Base-by-base conservation (phyloP, 2,888 invertebrate species). In the Germaria angustata region DNA sequence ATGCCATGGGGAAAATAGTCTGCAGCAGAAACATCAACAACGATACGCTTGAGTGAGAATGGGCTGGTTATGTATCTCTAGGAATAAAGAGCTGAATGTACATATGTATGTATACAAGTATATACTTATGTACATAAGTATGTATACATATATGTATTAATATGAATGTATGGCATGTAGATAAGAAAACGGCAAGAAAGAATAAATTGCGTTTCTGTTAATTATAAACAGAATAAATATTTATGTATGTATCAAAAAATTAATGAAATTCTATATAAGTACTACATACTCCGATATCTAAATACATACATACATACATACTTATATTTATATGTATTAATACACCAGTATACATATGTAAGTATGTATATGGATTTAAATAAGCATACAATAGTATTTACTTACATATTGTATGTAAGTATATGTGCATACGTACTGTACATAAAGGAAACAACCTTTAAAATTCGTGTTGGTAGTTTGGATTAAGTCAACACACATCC, bases 391-490 rank as follows among this genome's bases (percentile, higher is more conserved):
- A n/a, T n/a, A n/a, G n/a, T n/a, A n/a, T n/a, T n/a, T n/a, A n/a
- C n/a, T n/a, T n/a, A n/a, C n/a, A n/a, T n/a, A n/a, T n/a, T n/a
- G n/a, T 28, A 28, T 28, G 6, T 28, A 17, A 46, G 44, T 46
- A 46, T 46, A 46, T 46, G 17, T 46, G 44, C 22, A 17, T 77
- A 9, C 17, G 11, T 20, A 32, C 51, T 22, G 41, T 61, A 61
- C 44, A 41, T 20, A 24, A 17, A 5, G 32, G 55, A 36, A 3
- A 59, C 44, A 41, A 55, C 44, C 34, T 61, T 51, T 49, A 49
- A 55, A 65, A 80, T 75, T 75, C 63, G 61, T 57, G 75, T 63
- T 63, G 80, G 68, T 34, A 59, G 51, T 66, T 66, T 13, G 63
- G 55, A 13, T 79, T 57, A 17, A 69, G 9, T 20, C 17, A 32